Evolutionary conservation across 30 jellyfish, hydroid and myxozoan species (phyloP), one percentile per base, ranked within the genome.

Genomic region (Nemopilema nomurai): DNA sequence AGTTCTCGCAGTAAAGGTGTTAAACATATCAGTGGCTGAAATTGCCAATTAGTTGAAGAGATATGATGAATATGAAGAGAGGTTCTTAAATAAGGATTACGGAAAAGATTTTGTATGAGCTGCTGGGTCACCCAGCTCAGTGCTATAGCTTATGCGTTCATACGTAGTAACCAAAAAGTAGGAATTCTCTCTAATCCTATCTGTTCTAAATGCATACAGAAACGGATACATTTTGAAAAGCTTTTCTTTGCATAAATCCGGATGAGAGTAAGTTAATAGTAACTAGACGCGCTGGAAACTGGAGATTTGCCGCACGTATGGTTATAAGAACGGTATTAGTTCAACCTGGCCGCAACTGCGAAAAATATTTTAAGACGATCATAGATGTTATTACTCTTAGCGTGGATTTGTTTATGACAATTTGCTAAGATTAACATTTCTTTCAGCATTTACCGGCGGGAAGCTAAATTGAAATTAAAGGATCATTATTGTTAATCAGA

Each of bases 281-380:
- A 70, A 49, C 72, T 83, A 25, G 53, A 63, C 68, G 67, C 76
- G 86, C 67, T 70, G 85, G 51, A 73, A 71, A 83, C n/a, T 30
- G 82, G 69, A 63, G 76, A 71, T 83, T 52, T 29, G 91, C 86
- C 91, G 86, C 91, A 83, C 67, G 86, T 67, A 77, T 50, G n/a
- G 21, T 29, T 32, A 74, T 30, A 82, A 82, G 90, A 66, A 82
- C 71, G 78, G 80, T 53, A 49, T 82, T 49, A 82, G 90, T 53
- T 68, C 84, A 68, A 82, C 64, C 90, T 71, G 84, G 90, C 90
- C 90, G 77, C 90, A 82, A 82, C 90, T 68, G 90, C 69, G 90
- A 62, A 62, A 82, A 82, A 70, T 82, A 82, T 82, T 69, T 82
- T 82, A 82, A 82, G 90, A 74, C 80, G 90, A 82, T 82, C 84